phyloP scores from a whole-genome alignment of 30 jellyfish, hydroid and myxozoan genomes.

The Rhopilema esculentum region DNA sequence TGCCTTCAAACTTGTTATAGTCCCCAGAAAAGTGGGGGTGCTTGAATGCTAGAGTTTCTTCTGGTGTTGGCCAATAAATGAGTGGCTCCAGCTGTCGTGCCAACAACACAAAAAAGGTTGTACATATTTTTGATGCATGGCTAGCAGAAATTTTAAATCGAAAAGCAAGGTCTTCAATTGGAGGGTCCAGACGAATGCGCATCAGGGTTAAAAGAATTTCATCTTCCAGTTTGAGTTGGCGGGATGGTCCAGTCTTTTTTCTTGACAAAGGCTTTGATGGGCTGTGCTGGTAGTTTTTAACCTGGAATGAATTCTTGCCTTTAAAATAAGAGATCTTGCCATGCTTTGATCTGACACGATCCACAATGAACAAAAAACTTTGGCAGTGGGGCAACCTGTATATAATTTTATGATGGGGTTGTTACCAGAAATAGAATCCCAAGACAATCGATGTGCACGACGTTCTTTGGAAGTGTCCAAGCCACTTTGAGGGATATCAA shows the following conservation, averaged over 20 bases:
- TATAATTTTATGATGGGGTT: constrained; percentile 18
- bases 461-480: too few relatives aligned
- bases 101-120: constrained; percentile 17
- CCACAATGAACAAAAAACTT: constrained; percentile 27
- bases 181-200: constrained; percentile 66
- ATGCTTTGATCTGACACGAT: constrained; percentile 44
- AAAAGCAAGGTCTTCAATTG: constrained; percentile 46
- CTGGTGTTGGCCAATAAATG: constrained; percentile 59
- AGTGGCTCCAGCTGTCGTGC: constrained; percentile 56
- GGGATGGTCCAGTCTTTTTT: constrained; percentile 45
- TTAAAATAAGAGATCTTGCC: constrained; percentile 32
- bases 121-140: constrained; percentile 51
- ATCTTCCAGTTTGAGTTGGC: constrained; percentile 49
- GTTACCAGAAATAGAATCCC: too few relatives aligned
- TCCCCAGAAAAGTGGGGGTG: constrained; percentile 53
- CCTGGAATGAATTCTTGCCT: constrained; percentile 18
- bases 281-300: constrained; percentile 30
- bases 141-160: constrained; percentile 32
- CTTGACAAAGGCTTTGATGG: constrained; percentile 42
- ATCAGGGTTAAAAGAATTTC: constrained; percentile 48
- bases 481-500: constrained; percentile 19
- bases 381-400: constrained; percentile 50
- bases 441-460: too few relatives aligned
- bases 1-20: constrained; percentile 40
- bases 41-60: constrained; percentile 52